Conservation (phyloP, 2,797 vertebrate genomes). For the Enteromius paludinosus region DNA sequence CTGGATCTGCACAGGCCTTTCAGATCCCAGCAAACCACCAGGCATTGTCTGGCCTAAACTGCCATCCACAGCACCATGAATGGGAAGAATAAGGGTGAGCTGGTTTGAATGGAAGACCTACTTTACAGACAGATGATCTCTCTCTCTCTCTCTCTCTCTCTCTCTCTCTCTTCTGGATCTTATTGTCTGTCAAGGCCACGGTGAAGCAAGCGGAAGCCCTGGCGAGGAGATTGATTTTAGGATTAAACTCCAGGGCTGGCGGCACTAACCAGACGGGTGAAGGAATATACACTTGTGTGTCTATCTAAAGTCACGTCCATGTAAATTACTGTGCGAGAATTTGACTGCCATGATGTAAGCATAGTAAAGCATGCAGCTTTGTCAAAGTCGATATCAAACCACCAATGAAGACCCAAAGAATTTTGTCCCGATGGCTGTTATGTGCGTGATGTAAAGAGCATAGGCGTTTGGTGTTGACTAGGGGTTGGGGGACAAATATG, state of each 20-base stretch:
- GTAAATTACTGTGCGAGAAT: slow-evolving; percentile 32
- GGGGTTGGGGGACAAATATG: slow-evolving; percentile 13
- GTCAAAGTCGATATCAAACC: neutral
- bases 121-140: slow-evolving; percentile 62
- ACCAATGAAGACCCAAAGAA: neutral
- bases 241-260: slow-evolving; percentile 56
- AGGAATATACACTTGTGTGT: slow-evolving; percentile 31
- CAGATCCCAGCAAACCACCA: slow-evolving; percentile 33
- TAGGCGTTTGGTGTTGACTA: neutral
- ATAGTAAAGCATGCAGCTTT: neutral
- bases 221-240: slow-evolving; percentile 56
- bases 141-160: slow-evolving; percentile 18
- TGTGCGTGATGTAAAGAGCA: neutral
- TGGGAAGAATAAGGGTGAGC: slow-evolving; percentile 58
- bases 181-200: slow-evolving; percentile 54
- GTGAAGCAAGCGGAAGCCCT: slow-evolving; percentile 53
- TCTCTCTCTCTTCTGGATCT: slow-evolving; percentile 20
- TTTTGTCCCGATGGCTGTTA: neutral
- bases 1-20: slow-evolving; percentile 25
- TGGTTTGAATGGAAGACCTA: slow-evolving; percentile 64
- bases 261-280: slow-evolving; percentile 44
- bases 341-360: neutral
- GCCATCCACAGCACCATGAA: slow-evolving; percentile 63
- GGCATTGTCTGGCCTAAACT: slow-evolving; percentile 66
- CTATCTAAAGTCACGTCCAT: slow-evolving; percentile 12